A percentile compares a stretch with the other conserved stretches of the same genome.
These are phyloP conservation scores for Channa maculata DNA, from an alignment of 2,113 vertebrate species.

Conservation along the genomic window DNA sequence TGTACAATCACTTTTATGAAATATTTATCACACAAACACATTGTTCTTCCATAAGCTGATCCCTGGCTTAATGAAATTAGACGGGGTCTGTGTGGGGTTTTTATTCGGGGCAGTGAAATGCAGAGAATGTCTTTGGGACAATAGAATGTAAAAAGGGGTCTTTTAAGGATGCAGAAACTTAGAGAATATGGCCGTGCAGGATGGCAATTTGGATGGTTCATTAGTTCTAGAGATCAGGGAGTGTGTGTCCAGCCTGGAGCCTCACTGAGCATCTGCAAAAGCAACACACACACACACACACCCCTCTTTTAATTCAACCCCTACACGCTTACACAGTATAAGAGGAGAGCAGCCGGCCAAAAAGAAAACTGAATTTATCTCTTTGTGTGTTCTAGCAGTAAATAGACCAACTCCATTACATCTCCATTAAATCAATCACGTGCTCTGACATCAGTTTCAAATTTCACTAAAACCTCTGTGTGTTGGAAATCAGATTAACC, in stretches of 20 bases:
- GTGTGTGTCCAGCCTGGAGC: constrained; percentile 52
- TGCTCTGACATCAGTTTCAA: constrained; percentile 19
- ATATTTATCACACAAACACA: neutral
- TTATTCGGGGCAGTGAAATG: neutral
- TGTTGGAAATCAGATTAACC: constrained; percentile 23
- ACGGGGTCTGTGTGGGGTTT: neutral
- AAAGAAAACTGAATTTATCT: constrained; percentile 6
- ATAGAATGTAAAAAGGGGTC: neutral
- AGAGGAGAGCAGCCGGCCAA: neutral
- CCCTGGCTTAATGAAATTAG: constrained; percentile 4
- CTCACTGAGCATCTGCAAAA: neutral
- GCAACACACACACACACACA: constrained; percentile 9
- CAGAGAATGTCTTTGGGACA: constrained; percentile 13
- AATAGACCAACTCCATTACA: constrained; percentile 32
- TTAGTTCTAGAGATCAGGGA: constrained; percentile 43
- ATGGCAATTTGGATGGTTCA: constrained; percentile 38
- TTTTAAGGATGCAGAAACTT: constrained; percentile 22
- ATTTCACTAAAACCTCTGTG: constrained; percentile 19
- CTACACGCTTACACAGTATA: neutral
- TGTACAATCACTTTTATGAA: neutral
- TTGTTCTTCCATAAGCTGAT: neutral
- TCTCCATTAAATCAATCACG: constrained; percentile 32
- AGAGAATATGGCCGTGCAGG: constrained; percentile 1
- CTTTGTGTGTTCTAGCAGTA: neutral
- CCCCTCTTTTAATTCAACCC: neutral